These are phyloP conservation scores for Spilarctia lutea DNA, from an alignment of 2,888 invertebrate species.

Conservation along the genomic window DNA sequence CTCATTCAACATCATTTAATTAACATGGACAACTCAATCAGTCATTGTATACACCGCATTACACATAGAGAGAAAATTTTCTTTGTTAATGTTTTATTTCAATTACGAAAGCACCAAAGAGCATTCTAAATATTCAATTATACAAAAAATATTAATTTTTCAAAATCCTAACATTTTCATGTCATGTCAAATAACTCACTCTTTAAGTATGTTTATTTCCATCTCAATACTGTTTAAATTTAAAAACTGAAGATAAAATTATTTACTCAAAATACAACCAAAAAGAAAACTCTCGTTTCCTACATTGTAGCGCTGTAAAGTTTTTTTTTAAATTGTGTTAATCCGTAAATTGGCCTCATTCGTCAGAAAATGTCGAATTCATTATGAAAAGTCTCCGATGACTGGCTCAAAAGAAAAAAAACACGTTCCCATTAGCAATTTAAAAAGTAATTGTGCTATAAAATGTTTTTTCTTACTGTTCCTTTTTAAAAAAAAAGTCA, in stretches of 20 bases:
- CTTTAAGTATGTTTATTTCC: background rate
- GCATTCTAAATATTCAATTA: background rate
- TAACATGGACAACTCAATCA: background rate
- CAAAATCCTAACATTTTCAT: no score
- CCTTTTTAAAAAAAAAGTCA: constrained; percentile 26
- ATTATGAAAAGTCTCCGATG: constrained; percentile 4
- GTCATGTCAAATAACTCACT: background rate
- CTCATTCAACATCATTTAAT: no score
- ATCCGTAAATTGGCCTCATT: background rate
- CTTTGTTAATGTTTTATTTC: background rate
- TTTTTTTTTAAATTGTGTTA: background rate
- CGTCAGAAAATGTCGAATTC: background rate
- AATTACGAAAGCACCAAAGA: background rate
- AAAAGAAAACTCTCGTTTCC: background rate
- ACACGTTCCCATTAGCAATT: background rate
- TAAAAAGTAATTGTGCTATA: constrained; percentile 9
- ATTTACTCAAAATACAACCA: background rate
- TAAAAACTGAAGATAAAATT: background rate
- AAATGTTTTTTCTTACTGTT: constrained; percentile 21
- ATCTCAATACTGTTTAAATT: background rate
- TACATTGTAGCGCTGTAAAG: background rate
- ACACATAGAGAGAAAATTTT: background rate
- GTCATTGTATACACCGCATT: background rate
- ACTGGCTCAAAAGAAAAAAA: constrained; percentile 9
- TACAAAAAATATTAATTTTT: no score